Conservation (phyloP, 2,797 vertebrate genomes). For the Pantherophis alleghaniensis region DNA sequence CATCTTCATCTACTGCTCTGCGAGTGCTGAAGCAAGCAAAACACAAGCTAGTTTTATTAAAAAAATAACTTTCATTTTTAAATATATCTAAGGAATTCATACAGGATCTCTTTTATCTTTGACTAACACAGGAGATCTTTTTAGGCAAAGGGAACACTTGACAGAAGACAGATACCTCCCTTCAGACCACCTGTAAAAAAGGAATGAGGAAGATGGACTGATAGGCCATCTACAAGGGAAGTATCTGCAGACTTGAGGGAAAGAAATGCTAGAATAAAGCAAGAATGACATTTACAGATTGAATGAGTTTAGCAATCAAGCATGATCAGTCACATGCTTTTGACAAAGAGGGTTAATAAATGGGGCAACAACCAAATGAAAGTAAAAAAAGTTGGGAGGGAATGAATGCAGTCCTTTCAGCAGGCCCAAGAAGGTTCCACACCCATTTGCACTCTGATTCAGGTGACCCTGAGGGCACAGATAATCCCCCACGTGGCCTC, state of each 20-base stretch:
- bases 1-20: slow-evolving; percentile 90
- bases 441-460: not conserved
- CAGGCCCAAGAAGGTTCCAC: not conserved
- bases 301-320: not conserved
- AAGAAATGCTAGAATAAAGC: not conserved
- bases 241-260: not conserved
- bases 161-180: not conserved
- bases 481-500: not conserved
- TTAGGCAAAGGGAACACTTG: not conserved
- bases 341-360: not conserved
- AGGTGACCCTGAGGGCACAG: not conserved
- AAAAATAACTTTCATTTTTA: not conserved
- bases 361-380: not conserved
- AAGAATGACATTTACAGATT: not conserved
- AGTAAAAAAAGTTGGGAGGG: not conserved
- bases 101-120: not conserved
- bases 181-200: not conserved
- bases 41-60: slow-evolving; percentile 1
- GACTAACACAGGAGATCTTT: not conserved
- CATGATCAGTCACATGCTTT: not conserved
- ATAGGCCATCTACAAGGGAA: not conserved
- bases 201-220: not conserved
- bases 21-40: slow-evolving; percentile 63
- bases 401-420: not conserved
- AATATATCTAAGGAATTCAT: not conserved